phyloP scores from a whole-genome alignment of 1,140 invertebrate species.

The Drosophila sp. region DNA sequence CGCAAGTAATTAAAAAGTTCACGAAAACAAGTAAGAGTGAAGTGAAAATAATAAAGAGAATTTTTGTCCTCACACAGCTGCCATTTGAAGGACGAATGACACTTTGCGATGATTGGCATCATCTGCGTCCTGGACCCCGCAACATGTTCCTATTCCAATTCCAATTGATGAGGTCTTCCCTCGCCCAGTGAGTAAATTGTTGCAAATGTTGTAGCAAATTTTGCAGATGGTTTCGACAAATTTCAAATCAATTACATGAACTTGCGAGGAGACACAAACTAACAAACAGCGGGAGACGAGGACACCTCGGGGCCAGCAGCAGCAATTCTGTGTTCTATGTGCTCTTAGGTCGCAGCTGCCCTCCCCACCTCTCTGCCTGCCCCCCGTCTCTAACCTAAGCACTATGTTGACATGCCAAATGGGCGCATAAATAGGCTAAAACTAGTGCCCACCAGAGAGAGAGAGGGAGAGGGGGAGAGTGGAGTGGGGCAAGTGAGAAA shows the following conservation, averaged over 20 bases:
- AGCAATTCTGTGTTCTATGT: background rate
- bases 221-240: constrained; percentile 44
- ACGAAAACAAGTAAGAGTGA: constrained; percentile 13
- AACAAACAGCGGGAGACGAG: constrained; percentile 24
- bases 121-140: background rate
- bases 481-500: constrained; percentile 12
- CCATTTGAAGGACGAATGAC: background rate
- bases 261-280: constrained; percentile 18
- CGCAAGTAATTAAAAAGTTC: constrained; percentile 46
- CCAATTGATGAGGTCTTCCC: background rate
- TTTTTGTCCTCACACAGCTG: background rate
- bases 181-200: background rate
- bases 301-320: constrained; percentile 58
- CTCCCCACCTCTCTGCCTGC: background rate
- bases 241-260: constrained; percentile 25
- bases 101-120: background rate
- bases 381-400: constrained; percentile 9
- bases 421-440: constrained; percentile 39
- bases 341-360: background rate
- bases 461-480: background rate
- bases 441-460: constrained; percentile 41
- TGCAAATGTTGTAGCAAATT: constrained; percentile 29
- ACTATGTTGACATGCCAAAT: constrained; percentile 60
- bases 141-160: background rate
- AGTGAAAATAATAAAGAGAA: constrained; percentile 6